Percentiles rank a stretch among this genome's conserved stretches.
phyloP scores from a whole-genome alignment of 2,113 vertebrate species.

The Periophthalmodon schlosseri region DNA sequence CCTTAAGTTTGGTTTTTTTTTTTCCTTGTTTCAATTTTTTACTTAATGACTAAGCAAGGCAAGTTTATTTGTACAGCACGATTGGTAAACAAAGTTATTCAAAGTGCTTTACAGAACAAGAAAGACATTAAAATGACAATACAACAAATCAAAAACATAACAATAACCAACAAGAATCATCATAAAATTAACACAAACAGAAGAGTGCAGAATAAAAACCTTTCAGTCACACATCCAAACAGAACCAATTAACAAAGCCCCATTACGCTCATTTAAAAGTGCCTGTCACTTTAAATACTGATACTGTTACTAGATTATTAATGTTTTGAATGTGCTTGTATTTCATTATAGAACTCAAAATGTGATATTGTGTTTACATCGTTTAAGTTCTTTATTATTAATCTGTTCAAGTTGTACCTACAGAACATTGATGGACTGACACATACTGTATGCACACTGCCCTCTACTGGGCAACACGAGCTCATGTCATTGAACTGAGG shows the following conservation, averaged over 20 bases:
- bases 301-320: slow-evolving; percentile 33
- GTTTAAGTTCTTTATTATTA: slow-evolving; percentile 10
- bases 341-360: slow-evolving; percentile 31
- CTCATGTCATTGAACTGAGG: slow-evolving; percentile 2
- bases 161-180: too few relatives aligned
- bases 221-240: too few relatives aligned
- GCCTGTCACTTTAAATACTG: slow-evolving; percentile 8
- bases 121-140: too few relatives aligned
- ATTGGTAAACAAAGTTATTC: too few relatives aligned
- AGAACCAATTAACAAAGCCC: slow-evolving; percentile 7
- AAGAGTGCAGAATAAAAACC: too few relatives aligned
- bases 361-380: slow-evolving; percentile 44
- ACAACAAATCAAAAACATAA: too few relatives aligned
- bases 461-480: slow-evolving; percentile 59
- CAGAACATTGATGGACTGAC: slow-evolving; percentile 21
- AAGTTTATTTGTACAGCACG: too few relatives aligned
- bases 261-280: slow-evolving; percentile 18
- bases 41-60: neutral
- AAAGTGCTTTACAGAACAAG: too few relatives aligned
- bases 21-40: neutral
- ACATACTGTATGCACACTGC: slow-evolving; percentile 37
- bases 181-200: too few relatives aligned
- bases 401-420: neutral
- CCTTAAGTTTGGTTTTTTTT: neutral
- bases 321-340: slow-evolving; percentile 41